Conservation (phyloP, 2,797 vertebrate species). For the Micrastur ruficollis region DNA sequence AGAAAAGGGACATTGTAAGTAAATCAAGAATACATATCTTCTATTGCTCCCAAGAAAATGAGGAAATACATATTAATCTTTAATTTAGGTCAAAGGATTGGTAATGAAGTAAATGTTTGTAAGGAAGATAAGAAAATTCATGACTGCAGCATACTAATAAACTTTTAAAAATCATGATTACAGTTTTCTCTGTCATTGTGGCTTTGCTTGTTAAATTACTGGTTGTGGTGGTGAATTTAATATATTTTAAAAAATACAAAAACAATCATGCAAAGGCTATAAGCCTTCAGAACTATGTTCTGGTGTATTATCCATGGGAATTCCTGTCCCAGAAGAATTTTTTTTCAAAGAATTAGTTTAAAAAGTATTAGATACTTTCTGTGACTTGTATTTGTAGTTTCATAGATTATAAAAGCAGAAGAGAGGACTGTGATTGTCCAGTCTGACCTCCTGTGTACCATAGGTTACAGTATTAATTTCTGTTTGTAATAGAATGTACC, state of each 20-base stretch:
- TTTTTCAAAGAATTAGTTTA: background rate
- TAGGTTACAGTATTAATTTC: background rate
- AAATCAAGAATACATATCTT: background rate
- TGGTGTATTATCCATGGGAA: background rate
- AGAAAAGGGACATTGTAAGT: background rate
- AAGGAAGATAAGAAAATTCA: background rate
- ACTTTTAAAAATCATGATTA: background rate
- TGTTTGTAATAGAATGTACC: background rate
- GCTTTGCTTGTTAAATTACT: background rate
- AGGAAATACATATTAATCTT: background rate
- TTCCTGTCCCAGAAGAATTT: background rate
- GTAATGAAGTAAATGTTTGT: background rate
- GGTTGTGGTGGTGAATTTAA: background rate
- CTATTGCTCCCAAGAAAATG: background rate
- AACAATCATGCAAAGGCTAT: background rate
- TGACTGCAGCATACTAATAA: background rate
- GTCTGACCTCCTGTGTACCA: background rate
- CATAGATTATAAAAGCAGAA: background rate
- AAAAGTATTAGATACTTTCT: background rate
- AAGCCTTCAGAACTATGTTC: background rate
- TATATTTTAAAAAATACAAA: background rate
- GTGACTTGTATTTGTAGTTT: background rate
- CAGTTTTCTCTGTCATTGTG: background rate
- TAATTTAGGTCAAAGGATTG: background rate
- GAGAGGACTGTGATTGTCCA: background rate